Evolutionary conservation across 2,888 invertebrate species (phyloP), one percentile per base, ranked within the genome.

Genomic region (Plagodis dolabraria): DNA sequence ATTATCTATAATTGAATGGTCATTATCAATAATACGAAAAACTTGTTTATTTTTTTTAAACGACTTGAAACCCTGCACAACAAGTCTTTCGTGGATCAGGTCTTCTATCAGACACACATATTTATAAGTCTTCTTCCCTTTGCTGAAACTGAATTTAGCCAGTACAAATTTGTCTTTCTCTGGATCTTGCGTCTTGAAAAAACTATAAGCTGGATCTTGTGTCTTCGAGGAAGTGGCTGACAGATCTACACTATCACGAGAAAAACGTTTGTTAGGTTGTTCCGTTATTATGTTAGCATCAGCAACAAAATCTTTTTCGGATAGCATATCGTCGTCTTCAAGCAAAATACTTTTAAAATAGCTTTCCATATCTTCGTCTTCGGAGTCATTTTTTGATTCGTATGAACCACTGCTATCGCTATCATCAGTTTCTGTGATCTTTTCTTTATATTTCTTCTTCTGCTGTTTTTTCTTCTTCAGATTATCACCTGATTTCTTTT

Each of bases 21-120:
- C 50, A 50, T 50, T 50, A 42, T 50, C 50, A 50, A 50, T 50
- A 50, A 50, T 50, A 50, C 50, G 50, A 42, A 50, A 50, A 40
- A 50, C 33, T 7, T 50, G 11, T 50, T 36, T 36, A 36, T 36
- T 36, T 36, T 36, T 36, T 36, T 36, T 36, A 36, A 36, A 36
- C 36, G 36, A 36, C 36, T 36, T 36, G 36, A 36, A 36, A 36
- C 50, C 50, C 33, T 42, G 50, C 42, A 50, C 50, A 38, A 50
- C 50, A 33, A 42, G 11, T 50, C 12, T 42, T 45, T 45, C 33
- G 22, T 45, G 33, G 45, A 45, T 45, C 45, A 45, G 22, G 42
- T 40, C 50, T 50, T 50, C 50, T 40, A 50, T 40, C 42, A 50
- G 33, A 42, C 50, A 50, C 12, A 50, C 50, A 50, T 50, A 50